Base-by-base conservation (phyloP, 2,888 invertebrate genomes). In the Seira musarum region DNA sequence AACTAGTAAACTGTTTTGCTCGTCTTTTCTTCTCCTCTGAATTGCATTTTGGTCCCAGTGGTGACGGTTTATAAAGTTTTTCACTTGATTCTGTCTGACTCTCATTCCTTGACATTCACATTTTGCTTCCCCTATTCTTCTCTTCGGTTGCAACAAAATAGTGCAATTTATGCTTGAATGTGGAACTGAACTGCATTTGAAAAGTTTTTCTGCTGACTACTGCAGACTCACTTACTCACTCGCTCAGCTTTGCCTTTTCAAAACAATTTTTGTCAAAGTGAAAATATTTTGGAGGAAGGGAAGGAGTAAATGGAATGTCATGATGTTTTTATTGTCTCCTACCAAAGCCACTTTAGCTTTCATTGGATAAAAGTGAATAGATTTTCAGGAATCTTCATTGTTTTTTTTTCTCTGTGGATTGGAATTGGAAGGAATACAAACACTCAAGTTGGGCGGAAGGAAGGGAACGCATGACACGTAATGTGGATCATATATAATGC, bases 321-420 rank as follows among this genome's bases (percentile, higher is more conserved):
- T 40, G 40, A 40, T 40, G 40, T 40, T 40, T 40, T 40, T 40
- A 40, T 40, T 40, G 40, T 40, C 40, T 40, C 6, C 40, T 13
- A 40, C n/a, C n/a, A n/a, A n/a, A n/a, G n/a, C 40, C 13, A 40
- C 40, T 40, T 40, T 40, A 40, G 40, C 40, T 40, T 40, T 40
- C 40, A 40, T 40, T 40, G 40, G 40, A 40, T 40, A 40, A 40
- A 40, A n/a, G n/a, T n/a, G n/a, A n/a, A n/a, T n/a, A n/a, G n/a
- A n/a, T n/a, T n/a, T 40, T 40, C 6, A 72, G 61, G 78, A 64
- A 79, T 79, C 72, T 79, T 79, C 71, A 79, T 79, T 79, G 72
- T 79, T 71, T 79, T 13, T 40, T n/a, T n/a, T n/a, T n/a, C n/a
- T n/a, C n/a, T n/a, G n/a, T n/a, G n/a, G n/a, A n/a, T n/a, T n/a